Evolutionary conservation across 2,797 vertebrate species (phyloP).

Genomic region (Gorsachius magnificus): DNA sequence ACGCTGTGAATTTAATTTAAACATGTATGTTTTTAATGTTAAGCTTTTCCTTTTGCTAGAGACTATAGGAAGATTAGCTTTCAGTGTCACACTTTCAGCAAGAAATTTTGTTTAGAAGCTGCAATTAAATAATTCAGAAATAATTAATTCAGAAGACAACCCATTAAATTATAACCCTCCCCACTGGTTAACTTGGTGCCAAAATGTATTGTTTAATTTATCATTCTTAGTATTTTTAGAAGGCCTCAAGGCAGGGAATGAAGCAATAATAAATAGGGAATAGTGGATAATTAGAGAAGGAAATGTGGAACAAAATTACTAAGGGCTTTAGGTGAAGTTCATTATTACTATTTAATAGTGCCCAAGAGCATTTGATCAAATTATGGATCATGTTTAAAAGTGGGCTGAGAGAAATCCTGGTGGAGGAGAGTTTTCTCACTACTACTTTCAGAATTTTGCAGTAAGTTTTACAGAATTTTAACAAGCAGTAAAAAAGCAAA

Average conservation of each 20-base stretch:
- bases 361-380: constrained; percentile 82
- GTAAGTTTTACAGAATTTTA: constrained; percentile 42
- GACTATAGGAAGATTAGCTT: not conserved
- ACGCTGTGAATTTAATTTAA: not conserved
- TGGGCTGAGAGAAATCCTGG: constrained; percentile 70
- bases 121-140: constrained; percentile 82
- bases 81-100: constrained; percentile 48
- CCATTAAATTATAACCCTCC: constrained; percentile 82
- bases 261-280: constrained; percentile 85
- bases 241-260: constrained; percentile 78
- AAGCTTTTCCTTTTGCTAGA: not conserved
- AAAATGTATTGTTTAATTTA: constrained; percentile 84
- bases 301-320: constrained; percentile 84
- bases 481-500: not conserved
- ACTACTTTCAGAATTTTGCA: constrained; percentile 28
- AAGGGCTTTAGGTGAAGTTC: constrained; percentile 85
- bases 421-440: constrained; percentile 48
- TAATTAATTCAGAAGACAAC: constrained; percentile 84
- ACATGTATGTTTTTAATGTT: not conserved
- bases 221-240: constrained; percentile 84
- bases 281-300: constrained; percentile 82
- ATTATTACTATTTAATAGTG: constrained; percentile 84
- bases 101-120: constrained; percentile 77
- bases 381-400: constrained; percentile 79
- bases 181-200: constrained; percentile 79